Evolutionary conservation across 2,888 invertebrate species (phyloP).

Genomic region (Lasioglossum morio): DNA sequence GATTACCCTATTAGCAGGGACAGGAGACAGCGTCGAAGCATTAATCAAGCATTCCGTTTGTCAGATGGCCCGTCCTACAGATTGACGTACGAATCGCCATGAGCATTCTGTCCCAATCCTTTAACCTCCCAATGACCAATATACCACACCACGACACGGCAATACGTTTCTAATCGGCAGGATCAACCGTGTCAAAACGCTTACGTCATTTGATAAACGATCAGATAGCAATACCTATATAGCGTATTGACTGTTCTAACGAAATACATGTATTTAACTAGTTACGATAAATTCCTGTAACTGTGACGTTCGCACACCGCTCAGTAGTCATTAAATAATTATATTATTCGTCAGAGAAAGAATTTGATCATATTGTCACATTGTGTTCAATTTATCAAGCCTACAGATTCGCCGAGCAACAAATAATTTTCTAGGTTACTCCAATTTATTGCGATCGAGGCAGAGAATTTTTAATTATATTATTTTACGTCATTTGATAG

Average conservation of each 20-base stretch:
- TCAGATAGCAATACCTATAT: constrained; percentile 1
- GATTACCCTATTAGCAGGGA: constrained; percentile 34
- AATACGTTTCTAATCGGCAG: constrained; percentile 45
- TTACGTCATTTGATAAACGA: constrained; percentile 18
- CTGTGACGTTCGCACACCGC: neutral
- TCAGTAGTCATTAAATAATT: no score
- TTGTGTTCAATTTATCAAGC: no score
- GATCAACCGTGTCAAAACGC: constrained; percentile 31
- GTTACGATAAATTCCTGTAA: neutral
- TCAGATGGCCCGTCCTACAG: constrained; percentile 45
- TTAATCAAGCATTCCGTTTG: constrained; percentile 60
- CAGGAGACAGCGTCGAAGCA: constrained; percentile 6
- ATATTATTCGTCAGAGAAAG: no score
- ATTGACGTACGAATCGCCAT: constrained; percentile 56
- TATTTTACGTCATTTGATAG: no score
- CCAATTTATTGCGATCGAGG: no score
- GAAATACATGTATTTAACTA: constrained; percentile 11
- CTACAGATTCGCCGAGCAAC: no score
- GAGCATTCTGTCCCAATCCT: constrained; percentile 56
- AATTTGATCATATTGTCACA: no score
- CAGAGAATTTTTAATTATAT: no score
- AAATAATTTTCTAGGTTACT: no score
- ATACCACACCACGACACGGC: constrained; percentile 25
- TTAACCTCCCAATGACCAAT: constrained; percentile 48
- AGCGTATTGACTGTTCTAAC: neutral